A percentile compares a stretch with the other conserved stretches of the same genome.
These are phyloP conservation scores for Aphrophora alni DNA, from an alignment of 2,888 invertebrate species.

Conservation along the genomic window DNA sequence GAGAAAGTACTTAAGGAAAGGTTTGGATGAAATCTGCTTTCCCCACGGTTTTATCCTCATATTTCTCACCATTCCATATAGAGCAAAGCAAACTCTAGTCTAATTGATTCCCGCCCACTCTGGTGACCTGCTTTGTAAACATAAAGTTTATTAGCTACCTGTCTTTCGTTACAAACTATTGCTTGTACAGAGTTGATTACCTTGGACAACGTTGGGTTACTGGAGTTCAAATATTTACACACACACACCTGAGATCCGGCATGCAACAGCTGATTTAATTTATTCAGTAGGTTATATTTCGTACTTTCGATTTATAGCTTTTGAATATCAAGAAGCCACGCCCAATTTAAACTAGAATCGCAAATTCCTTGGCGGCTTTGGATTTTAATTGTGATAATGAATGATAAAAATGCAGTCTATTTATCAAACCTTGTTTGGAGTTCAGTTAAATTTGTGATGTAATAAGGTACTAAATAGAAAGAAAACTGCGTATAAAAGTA, in stretches of 20 bases:
- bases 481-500: no score
- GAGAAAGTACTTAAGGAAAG: background rate
- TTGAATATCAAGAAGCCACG: no score
- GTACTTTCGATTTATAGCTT: no score
- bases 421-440: no score
- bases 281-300: no score
- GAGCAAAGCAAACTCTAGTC: background rate
- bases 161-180: background rate
- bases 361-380: no score
- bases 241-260: background rate
- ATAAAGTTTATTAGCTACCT: background rate
- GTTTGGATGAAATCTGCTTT: background rate
- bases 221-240: background rate
- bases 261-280: no score
- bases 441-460: no score
- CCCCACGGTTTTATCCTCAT: background rate
- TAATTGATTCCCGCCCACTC: background rate
- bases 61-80: background rate
- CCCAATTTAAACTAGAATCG: no score
- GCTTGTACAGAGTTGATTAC: background rate
- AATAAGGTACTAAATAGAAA: no score
- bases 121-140: background rate
- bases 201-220: background rate
- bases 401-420: no score
- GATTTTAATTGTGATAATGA: no score